A percentile compares a stretch with the other conserved stretches of the same genome.
Conservation (phyloP, 2,113 vertebrate genomes). For the Zapornia atra region DNA sequence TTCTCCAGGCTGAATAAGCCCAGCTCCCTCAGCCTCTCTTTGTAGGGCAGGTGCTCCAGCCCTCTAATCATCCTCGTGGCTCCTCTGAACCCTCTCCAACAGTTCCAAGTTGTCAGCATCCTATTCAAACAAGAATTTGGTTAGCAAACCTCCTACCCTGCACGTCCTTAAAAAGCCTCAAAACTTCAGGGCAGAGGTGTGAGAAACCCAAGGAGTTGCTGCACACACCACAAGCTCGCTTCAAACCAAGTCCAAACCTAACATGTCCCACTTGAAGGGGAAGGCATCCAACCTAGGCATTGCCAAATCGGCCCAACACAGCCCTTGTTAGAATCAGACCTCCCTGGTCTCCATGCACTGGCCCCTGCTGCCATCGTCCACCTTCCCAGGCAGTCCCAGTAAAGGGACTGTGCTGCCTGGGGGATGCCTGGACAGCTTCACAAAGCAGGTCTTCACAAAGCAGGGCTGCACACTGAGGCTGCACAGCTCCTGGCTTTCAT, state of each 20-base stretch:
- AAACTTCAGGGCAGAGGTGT: not conserved
- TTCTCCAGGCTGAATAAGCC: too few species aligned
- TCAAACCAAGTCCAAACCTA: not conserved
- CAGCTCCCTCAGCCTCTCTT: too few species aligned
- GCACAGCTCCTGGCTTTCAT: not conserved
- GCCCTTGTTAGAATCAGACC: not conserved
- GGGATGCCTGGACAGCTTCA: not conserved
- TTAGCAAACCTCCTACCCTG: not conserved
- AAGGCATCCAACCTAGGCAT: not conserved
- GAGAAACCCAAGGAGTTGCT: rapidly evolving
- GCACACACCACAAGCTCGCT: not conserved
- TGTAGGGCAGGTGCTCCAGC: too few species aligned
- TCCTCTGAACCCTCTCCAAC: too few species aligned
- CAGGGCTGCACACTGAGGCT: not conserved
- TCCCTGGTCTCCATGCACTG: not conserved
- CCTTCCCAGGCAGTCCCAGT: not conserved
- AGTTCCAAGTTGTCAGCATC: not conserved
- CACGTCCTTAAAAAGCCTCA: not conserved
- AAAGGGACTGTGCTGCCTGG: not conserved
- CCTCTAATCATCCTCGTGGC: too few species aligned
- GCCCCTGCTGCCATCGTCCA: not conserved
- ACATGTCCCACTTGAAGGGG: rapidly evolving
- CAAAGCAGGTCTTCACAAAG: not conserved
- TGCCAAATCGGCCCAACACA: rapidly evolving
- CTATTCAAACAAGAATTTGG: not conserved